Base-by-base conservation (phyloP, 2,888 invertebrate genomes). In the Leptopilina drosophilae region DNA sequence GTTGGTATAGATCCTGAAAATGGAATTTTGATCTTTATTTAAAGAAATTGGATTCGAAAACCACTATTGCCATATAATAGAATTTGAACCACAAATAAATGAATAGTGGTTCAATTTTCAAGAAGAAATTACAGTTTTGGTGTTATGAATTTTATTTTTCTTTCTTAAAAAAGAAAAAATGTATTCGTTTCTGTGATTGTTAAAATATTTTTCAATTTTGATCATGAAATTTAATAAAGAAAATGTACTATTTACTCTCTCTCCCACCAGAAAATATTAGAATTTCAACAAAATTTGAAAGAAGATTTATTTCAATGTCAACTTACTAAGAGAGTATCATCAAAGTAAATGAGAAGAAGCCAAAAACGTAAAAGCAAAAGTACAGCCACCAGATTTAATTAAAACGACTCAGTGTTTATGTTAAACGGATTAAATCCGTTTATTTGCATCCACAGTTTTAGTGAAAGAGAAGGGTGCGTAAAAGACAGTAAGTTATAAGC, bases 381-480 rank as follows among this genome's bases (percentile, higher is more conserved):
- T 73, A 56, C 78, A 12, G 66, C 62, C 56, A 67, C 40, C 76
- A 46, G 78, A 80, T 81, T 80, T 81, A 81, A 82, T 80, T 82
- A 80, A 81, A 82, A 59, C 56, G 76, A 77, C 62, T 78, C 77
- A 66, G 65, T 78, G 76, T 77, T 83, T 81, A 81, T 79, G 87
- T 86, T 87, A 87, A 88, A 89, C 85, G 88, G 88, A 88, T 88
- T 88, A 88, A 88, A 87, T 83, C 82, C 86, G 84, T 87, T 87
- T 89, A 87, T 87, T 88, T 87, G 87, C 80, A 83, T 84, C 83
- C 80, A 80, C 42, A 42, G 42, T 42, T 42, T 42, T 42, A 81
- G 82, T 75, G 64, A 64, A 53, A 65, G 76, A 75, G 42, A 42
- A 76, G 80, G 69, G 78, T 33, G 75, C 64, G 78, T 15, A 69